Conservation (phyloP, 2,888 invertebrate genomes). For the Amblyjoppa fuscipennis region DNA sequence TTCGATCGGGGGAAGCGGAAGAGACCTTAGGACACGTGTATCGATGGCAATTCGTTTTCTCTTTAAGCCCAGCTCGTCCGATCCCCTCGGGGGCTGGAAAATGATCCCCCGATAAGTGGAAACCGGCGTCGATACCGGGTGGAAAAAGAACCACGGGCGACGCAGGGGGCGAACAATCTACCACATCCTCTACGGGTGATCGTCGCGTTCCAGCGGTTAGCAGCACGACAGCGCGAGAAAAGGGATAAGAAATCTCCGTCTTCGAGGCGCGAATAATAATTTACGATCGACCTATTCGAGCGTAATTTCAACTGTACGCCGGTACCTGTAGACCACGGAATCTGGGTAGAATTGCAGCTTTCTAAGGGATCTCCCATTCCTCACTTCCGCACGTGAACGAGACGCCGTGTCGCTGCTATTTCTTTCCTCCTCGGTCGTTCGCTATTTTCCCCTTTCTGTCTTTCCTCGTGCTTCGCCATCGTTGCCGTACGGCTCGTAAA, state of each 20-base stretch:
- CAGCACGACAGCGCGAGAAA: constrained; percentile 16
- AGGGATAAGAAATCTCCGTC: constrained; percentile 28
- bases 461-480: constrained; percentile 66
- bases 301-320: constrained; percentile 35
- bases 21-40: constrained; percentile 73
- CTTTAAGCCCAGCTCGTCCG: constrained; percentile 77
- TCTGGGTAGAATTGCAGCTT: constrained; percentile 15
- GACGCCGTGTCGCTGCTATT: constrained; percentile 50
- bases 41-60: constrained; percentile 81
- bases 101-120: constrained; percentile 83
- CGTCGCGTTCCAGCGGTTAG: constrained; percentile 30
- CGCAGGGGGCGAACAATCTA: constrained; percentile 35
- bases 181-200: constrained; percentile 40
- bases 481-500: constrained; percentile 66
- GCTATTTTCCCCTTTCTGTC: constrained; percentile 63
- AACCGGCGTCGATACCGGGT: constrained; percentile 72
- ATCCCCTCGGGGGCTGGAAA: constrained; percentile 79
- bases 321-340: constrained; percentile 5
- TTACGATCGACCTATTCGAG: constrained; percentile 40
- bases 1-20: constrained; percentile 54
- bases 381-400: constrained; percentile 31
- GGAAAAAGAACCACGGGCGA: constrained; percentile 43
- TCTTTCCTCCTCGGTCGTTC: constrained; percentile 22
- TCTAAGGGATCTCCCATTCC: constrained; percentile 13
- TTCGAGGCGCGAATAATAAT: constrained; percentile 47